These are phyloP conservation scores for Cephus spinipes DNA, from an alignment of 2,888 invertebrate species.

Conservation along the genomic window DNA sequence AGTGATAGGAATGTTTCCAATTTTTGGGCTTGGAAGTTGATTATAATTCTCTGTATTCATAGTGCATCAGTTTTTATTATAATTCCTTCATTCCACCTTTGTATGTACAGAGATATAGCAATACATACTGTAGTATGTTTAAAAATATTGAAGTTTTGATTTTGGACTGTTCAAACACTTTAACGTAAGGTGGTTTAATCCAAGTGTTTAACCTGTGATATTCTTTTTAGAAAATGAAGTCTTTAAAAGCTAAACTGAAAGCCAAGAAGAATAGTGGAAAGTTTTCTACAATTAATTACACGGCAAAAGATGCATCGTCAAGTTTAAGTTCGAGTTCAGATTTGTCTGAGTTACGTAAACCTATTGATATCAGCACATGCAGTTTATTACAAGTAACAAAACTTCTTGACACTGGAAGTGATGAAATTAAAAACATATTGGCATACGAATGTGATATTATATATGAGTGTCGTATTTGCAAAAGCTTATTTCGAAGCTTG, in stretches of 20 bases:
- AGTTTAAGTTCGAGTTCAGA: conserved; percentile 32
- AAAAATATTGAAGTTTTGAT: background rate
- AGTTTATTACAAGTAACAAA: conserved; percentile 79
- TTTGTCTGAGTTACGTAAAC: conserved; percentile 69
- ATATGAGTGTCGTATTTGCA: conserved; percentile 90
- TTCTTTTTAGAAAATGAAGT: conserved; percentile 32
- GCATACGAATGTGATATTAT: conserved; percentile 88
- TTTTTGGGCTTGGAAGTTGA: too few relatives aligned
- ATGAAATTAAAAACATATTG: conserved; percentile 77
- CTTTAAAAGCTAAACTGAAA: conserved; percentile 43
- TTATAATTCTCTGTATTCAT: background rate
- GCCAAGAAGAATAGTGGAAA: conserved; percentile 40
- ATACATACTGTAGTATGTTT: background rate
- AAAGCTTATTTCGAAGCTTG: conserved; percentile 86
- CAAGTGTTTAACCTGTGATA: background rate
- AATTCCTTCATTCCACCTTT: background rate
- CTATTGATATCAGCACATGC: conserved; percentile 77
- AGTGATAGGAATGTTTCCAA: too few relatives aligned
- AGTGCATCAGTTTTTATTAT: background rate
- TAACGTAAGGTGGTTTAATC: background rate
- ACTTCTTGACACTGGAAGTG: conserved; percentile 80
- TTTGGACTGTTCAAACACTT: background rate
- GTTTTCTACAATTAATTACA: conserved; percentile 37
- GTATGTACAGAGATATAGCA: background rate
- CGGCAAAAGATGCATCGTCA: conserved; percentile 14